Evolutionary conservation across 2,888 invertebrate species (phyloP), one percentile per base, ranked within the genome.

Genomic region (Heliothis peltigera): DNA sequence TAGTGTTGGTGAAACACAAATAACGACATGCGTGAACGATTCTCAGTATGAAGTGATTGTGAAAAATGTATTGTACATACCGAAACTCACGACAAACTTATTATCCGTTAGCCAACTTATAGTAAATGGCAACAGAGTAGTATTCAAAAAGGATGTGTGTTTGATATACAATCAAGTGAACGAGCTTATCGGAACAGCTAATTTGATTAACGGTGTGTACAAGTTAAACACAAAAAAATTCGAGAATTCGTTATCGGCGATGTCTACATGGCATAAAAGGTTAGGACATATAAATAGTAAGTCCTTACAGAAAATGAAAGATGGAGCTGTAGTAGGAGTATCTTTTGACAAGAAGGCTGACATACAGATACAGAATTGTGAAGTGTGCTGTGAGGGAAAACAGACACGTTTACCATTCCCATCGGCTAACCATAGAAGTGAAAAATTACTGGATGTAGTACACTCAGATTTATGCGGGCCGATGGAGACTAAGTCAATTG

Each of bases 91-190:
- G 0, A 75, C 68, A 4, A 79, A 80, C 19, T 43, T 80, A 5
- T 12, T 80, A 25, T 77, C 73, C 43, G 76, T 79, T 1, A 79
- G 75, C 54, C 51, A 67, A 68, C 73, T 58, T 17, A 58, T 58
- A 19, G 12, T 10, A 8, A 32, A 35, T 63, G 61, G 21, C 60
- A 66, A 46, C 62, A 67, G 32, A 60, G 59, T 74, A n/a, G n/a
- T 10, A 1, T 69, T 75, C 25, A 54, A 55, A 21, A 39, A 56
- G 10, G 5, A 66, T 46, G 58, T 10, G 19, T 70, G 71, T 55
- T 60, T 47, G 1, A 73, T 75, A 8, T 53, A 60, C 35, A 77
- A 71, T 53, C 39, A 46, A 56, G 35, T 42, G 18, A 35, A 59
- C n/a, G 21, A 19, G n/a, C 43, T 52, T 5, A 51, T 59, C n/a